Conservation (phyloP, 2,888 invertebrate species). For the Melolontha melolontha region DNA sequence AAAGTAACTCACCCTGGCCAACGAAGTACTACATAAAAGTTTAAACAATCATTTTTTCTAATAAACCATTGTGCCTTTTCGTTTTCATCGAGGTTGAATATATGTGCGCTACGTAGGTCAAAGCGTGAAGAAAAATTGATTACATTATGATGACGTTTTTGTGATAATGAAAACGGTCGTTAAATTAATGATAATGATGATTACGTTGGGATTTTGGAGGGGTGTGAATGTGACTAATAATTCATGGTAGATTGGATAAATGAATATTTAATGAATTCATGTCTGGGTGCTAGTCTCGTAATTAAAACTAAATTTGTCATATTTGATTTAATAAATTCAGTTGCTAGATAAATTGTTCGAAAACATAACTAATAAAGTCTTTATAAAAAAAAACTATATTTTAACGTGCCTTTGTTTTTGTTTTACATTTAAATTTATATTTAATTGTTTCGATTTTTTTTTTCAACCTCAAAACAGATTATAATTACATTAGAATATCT, state of each 20-base stretch:
- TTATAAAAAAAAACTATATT: too few relatives aligned
- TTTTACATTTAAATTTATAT: too few relatives aligned
- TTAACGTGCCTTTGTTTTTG: too few relatives aligned
- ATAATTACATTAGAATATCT: too few relatives aligned
- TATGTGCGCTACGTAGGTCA: background rate
- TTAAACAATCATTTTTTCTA: slow-evolving; percentile 2
- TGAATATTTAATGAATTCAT: slow-evolving; percentile 35
- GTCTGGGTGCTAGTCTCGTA: slow-evolving; percentile 23
- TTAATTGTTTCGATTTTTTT: too few relatives aligned
- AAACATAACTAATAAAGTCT: too few relatives aligned
- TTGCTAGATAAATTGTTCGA: too few relatives aligned
- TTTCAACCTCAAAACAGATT: too few relatives aligned
- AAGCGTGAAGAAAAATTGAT: slow-evolving; percentile 34
- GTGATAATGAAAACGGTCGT: slow-evolving; percentile 39
- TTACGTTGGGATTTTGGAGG: slow-evolving; percentile 13
- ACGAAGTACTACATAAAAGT: background rate
- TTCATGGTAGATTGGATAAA: slow-evolving; percentile 36
- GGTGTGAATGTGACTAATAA: slow-evolving; percentile 37
- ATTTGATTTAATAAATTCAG: slow-evolving; percentile 2
- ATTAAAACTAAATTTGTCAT: slow-evolving; percentile 37
- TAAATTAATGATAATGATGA: slow-evolving; percentile 39
- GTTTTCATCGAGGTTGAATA: background rate
- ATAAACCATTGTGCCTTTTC: background rate
- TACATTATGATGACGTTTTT: slow-evolving; percentile 36
- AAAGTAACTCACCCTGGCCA: slow-evolving; percentile 48